Percentiles rank a stretch among this genome's conserved stretches.
Conservation (phyloP, 2,888 invertebrate species). For the Dicranocentrus wangi region DNA sequence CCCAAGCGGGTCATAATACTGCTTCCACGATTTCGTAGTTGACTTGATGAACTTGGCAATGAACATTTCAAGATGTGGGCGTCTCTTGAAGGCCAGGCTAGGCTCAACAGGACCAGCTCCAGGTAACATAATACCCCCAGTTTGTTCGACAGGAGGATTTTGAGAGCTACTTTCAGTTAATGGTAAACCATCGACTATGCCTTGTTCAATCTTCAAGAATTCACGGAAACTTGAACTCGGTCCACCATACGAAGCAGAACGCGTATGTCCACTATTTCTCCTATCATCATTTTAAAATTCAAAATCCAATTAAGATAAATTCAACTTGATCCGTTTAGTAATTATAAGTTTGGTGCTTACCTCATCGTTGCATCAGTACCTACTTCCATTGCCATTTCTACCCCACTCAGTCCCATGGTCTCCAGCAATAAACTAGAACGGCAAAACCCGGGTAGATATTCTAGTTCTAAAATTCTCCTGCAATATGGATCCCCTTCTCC, state of each 20-base stretch:
- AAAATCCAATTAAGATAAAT: constrained; percentile 2
- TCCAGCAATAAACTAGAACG: constrained; percentile 69
- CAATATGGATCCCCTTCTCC: constrained; percentile 68
- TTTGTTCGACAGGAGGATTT: constrained; percentile 28
- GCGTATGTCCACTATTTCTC: constrained; percentile 57
- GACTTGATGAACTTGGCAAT: constrained; percentile 68
- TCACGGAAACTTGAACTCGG: constrained; percentile 54
- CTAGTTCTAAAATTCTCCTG: constrained; percentile 67
- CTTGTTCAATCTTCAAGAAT: constrained; percentile 65
- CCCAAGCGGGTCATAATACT: constrained; percentile 50
- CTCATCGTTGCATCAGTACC: constrained; percentile 49
- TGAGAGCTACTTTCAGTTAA: constrained; percentile 47
- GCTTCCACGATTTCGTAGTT: constrained; percentile 51
- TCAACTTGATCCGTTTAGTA: background rate
- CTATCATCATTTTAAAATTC: constrained; percentile 1
- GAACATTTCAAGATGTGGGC: constrained; percentile 66
- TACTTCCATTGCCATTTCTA: constrained; percentile 70
- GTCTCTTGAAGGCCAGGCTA: constrained; percentile 54
- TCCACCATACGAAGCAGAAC: constrained; percentile 70
- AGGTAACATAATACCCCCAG: constrained; percentile 13
- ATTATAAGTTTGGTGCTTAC: too few species aligned
- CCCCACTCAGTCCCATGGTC: constrained; percentile 68
- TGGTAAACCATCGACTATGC: constrained; percentile 69
- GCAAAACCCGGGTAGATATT: constrained; percentile 70
- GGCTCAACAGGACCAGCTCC: constrained; percentile 55